These are phyloP conservation scores for Toxotes lorentzi DNA, from an alignment of 2,797 vertebrate species.

Conservation along the genomic window DNA sequence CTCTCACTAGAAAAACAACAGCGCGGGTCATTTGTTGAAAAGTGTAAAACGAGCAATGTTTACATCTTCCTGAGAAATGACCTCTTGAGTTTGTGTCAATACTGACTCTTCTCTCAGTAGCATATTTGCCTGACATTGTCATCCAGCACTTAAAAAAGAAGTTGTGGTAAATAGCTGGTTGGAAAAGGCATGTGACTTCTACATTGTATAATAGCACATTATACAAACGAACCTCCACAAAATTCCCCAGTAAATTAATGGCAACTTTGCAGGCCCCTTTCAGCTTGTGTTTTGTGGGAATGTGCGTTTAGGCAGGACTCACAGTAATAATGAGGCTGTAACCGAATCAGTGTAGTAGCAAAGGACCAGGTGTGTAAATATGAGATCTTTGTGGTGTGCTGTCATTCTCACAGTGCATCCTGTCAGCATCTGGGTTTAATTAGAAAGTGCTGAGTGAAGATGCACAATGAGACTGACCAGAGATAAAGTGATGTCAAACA, in stretches of 20 bases:
- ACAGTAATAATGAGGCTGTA: neutral
- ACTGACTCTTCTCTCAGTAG: neutral
- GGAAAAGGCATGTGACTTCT: neutral
- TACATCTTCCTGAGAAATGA: constrained; percentile 1
- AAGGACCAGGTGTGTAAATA: constrained; percentile 26
- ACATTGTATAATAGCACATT: neutral
- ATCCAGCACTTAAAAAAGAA: constrained; percentile 9
- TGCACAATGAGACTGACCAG: constrained; percentile 19
- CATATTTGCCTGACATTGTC: constrained; percentile 1
- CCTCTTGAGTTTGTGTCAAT: constrained; percentile 35
- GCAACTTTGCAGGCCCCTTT: neutral
- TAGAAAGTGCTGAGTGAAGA: constrained; percentile 33
- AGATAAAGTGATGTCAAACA: constrained; percentile 6
- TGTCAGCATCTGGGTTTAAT: constrained; percentile 46
- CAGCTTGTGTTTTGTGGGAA: neutral
- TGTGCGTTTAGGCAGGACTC: neutral
- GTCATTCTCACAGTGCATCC: constrained; percentile 12
- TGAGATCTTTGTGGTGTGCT: constrained; percentile 14
- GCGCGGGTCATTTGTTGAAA: neutral
- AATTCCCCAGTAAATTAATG: neutral
- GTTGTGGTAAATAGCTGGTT: neutral
- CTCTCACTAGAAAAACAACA: constrained; percentile 3
- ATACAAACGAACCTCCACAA: neutral
- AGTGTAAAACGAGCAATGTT: constrained; percentile 5
- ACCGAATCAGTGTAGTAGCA: constrained; percentile 13